Conservation (phyloP, 92 coral and sea anemone species). For the Epizoanthus rinbou region DNA sequence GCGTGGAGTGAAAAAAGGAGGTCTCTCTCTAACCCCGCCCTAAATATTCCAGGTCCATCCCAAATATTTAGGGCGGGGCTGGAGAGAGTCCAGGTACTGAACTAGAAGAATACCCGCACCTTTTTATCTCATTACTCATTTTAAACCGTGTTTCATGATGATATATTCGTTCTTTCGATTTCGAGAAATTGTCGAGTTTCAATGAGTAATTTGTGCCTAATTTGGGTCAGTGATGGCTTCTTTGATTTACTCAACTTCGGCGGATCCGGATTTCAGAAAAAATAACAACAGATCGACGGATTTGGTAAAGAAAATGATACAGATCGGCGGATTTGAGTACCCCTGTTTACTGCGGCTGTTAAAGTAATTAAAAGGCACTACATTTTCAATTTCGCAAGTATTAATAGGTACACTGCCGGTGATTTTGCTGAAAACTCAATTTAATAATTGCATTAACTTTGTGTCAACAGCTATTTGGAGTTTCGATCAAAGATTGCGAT, state of each 20-base stretch:
- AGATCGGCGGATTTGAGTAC: constrained; percentile 14
- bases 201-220: constrained; percentile 5
- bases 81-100: constrained; percentile 10
- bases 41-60: constrained; percentile 6
- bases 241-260: constrained; percentile 4
- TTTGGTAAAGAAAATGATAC: background rate
- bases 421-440: background rate
- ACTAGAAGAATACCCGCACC: constrained; percentile 15
- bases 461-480: constrained; percentile 9
- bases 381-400: constrained; percentile 5
- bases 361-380: constrained; percentile 8
- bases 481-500: constrained; percentile 12
- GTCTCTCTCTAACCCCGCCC: constrained; percentile 15
- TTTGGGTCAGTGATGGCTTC: background rate
- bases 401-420: constrained; percentile 4
- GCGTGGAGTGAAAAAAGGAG: constrained; percentile 5
- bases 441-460: constrained; percentile 3
- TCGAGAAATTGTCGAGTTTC: constrained; percentile 7
- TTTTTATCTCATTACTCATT: background rate
- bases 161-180: constrained; percentile 10
- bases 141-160: constrained; percentile 12
- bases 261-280: constrained; percentile 13
- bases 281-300: constrained; percentile 7
- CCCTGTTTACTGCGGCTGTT: background rate
- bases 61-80: constrained; percentile 14